Evolutionary conservation across 2,888 invertebrate genomes (phyloP).

Genomic region (Catocala sponsa): DNA sequence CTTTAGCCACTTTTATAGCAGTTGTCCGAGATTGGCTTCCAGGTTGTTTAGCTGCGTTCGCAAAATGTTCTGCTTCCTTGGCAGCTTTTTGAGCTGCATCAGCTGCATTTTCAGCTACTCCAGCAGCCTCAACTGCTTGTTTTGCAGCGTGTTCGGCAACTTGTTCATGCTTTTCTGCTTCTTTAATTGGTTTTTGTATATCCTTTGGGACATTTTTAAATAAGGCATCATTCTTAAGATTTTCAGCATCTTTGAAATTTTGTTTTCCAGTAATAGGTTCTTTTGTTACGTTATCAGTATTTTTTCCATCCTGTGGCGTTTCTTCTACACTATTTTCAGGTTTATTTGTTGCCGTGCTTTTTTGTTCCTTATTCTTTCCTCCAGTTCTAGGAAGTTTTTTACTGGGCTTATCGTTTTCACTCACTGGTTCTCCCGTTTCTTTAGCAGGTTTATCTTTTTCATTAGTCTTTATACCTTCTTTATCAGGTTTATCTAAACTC

Average conservation of each 20-base stretch:
- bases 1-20: conserved; percentile 25
- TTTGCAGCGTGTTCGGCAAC: conserved; percentile 21
- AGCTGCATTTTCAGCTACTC: conserved; percentile 13
- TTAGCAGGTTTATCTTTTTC: not conserved
- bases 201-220: not conserved
- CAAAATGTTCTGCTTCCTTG: conserved; percentile 22
- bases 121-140: conserved; percentile 16
- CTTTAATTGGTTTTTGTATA: conserved; percentile 1
- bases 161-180: conserved; percentile 17
- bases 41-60: conserved; percentile 12
- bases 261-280: not conserved
- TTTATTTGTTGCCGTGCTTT: not conserved
- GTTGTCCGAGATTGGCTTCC: conserved; percentile 13
- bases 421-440: not conserved
- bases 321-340: not conserved
- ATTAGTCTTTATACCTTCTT: not conserved
- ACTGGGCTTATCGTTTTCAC: not conserved
- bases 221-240: not conserved
- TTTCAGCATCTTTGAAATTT: too few relatives aligned
- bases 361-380: too few relatives aligned
- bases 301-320: not conserved
- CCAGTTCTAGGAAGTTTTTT: not conserved
- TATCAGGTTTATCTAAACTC: not conserved
- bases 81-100: conserved; percentile 24
- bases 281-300: not conserved